Percentiles rank a stretch among this genome's conserved stretches.
Conservation (phyloP, 2,113 vertebrate genomes). For the Carassius carassius region DNA sequence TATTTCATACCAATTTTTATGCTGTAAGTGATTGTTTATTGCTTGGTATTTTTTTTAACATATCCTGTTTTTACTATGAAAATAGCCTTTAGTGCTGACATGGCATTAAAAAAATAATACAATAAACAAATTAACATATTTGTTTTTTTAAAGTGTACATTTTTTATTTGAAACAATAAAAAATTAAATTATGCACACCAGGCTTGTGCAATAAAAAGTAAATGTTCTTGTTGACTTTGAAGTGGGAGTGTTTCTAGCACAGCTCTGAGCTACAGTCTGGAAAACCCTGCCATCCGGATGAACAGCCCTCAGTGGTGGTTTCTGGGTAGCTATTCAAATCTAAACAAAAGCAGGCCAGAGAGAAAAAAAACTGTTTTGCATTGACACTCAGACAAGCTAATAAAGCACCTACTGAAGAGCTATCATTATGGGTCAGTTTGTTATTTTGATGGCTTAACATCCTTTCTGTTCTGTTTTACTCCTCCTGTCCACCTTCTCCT, state of each 20-base stretch:
- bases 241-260: neutral
- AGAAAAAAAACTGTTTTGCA: slow-evolving; percentile 26
- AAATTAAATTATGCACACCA: neutral
- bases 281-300: slow-evolving; percentile 28
- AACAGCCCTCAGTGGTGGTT: slow-evolving; percentile 16
- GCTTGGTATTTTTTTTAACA: neutral
- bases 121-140: neutral
- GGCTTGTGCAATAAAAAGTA: neutral
- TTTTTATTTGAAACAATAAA: neutral
- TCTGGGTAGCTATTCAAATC: slow-evolving; percentile 43
- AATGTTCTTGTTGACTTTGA: slow-evolving; percentile 12
- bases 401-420: slow-evolving; percentile 22
- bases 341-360: slow-evolving; percentile 36
- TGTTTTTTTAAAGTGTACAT: too few species aligned
- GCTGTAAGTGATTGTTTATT: neutral
- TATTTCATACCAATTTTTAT: neutral
- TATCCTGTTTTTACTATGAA: neutral
- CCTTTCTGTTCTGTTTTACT: slow-evolving; percentile 22
- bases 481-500: slow-evolving; percentile 17
- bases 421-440: neutral
- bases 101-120: neutral
- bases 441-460: slow-evolving; percentile 11
- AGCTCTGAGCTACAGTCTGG: slow-evolving; percentile 31
- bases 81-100: neutral
- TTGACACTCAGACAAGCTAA: slow-evolving; percentile 29